These are phyloP conservation scores for Orthosia incerta DNA, from an alignment of 2,888 invertebrate species.

Conservation along the genomic window DNA sequence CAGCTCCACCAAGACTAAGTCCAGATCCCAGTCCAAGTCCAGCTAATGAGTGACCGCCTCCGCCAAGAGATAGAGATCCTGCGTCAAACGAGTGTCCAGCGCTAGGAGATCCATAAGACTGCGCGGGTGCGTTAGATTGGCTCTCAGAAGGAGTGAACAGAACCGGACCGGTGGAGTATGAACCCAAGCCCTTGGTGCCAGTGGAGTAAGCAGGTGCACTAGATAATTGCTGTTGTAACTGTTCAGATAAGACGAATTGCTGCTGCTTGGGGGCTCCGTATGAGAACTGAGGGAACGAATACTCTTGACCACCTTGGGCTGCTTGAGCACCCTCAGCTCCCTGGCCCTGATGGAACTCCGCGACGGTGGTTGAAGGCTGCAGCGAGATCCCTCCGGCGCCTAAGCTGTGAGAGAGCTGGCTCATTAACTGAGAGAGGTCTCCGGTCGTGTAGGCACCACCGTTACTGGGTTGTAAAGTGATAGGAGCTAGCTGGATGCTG, in stretches of 20 bases:
- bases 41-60: slow-evolving; percentile 72
- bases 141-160: slow-evolving; percentile 82
- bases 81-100: slow-evolving; percentile 71
- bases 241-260: slow-evolving; percentile 79
- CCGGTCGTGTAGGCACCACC: slow-evolving; percentile 75
- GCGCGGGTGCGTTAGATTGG: slow-evolving; percentile 69
- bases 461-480: slow-evolving; percentile 81
- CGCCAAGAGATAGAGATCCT: slow-evolving; percentile 62
- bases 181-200: slow-evolving; percentile 86
- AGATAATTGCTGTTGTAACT: slow-evolving; percentile 75
- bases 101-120: slow-evolving; percentile 75
- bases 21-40: slow-evolving; percentile 63
- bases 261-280: slow-evolving; percentile 78
- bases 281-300: slow-evolving; percentile 79
- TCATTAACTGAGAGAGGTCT: slow-evolving; percentile 86
- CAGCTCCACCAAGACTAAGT: slow-evolving; percentile 66
- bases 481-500: slow-evolving; percentile 82
- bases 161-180: slow-evolving; percentile 87
- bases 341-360: slow-evolving; percentile 78
- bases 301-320: slow-evolving; percentile 64
- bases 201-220: slow-evolving; percentile 83
- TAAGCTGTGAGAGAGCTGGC: slow-evolving; percentile 82
- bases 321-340: slow-evolving; percentile 74
- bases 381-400: slow-evolving; percentile 81
- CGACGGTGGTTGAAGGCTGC: slow-evolving; percentile 78